Percentiles rank a stretch among this genome's conserved stretches.
phyloP scores from a whole-genome alignment of 2,797 vertebrate genomes.

The Sciaenops ocellatus region DNA sequence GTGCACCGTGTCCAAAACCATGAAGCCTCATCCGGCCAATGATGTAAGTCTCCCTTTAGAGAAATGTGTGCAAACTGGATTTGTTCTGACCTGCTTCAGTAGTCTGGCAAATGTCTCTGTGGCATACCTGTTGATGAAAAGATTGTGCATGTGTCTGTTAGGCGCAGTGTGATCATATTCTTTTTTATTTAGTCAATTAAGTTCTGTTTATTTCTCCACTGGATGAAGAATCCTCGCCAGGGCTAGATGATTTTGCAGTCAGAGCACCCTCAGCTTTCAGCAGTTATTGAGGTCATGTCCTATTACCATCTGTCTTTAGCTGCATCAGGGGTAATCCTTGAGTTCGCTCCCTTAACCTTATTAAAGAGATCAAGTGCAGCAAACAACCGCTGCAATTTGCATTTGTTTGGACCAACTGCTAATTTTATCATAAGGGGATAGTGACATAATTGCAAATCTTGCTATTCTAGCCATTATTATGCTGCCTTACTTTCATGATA shows the following conservation, averaged over 20 bases:
- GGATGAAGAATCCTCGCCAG: constrained; percentile 50
- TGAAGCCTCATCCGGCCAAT: constrained; percentile 57
- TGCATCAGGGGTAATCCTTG: constrained; percentile 66
- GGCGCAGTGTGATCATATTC: constrained; percentile 13
- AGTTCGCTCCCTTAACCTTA: constrained; percentile 69
- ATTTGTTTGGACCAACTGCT: constrained; percentile 41
- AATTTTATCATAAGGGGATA: constrained; percentile 28
- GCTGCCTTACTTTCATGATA: background rate
- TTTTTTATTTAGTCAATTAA: constrained; percentile 48
- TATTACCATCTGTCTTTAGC: constrained; percentile 79
- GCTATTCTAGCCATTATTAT: background rate
- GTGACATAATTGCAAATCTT: constrained; percentile 20
- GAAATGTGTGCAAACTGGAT: constrained; percentile 44
- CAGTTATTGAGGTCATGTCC: constrained; percentile 75
- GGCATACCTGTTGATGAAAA: constrained; percentile 58
- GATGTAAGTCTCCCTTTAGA: constrained; percentile 56
- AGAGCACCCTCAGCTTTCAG: constrained; percentile 60
- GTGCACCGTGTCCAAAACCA: constrained; percentile 55
- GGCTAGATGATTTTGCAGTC: constrained; percentile 64
- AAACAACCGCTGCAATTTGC: constrained; percentile 54
- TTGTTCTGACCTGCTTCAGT: constrained; percentile 39
- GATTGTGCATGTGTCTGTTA: constrained; percentile 15
- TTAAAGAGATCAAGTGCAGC: constrained; percentile 67
- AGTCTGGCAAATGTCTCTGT: constrained; percentile 41
- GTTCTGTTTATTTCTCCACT: constrained; percentile 49